Evolutionary conservation across 2,888 invertebrate species (phyloP).

Genomic region (Clanis bilineata): DNA sequence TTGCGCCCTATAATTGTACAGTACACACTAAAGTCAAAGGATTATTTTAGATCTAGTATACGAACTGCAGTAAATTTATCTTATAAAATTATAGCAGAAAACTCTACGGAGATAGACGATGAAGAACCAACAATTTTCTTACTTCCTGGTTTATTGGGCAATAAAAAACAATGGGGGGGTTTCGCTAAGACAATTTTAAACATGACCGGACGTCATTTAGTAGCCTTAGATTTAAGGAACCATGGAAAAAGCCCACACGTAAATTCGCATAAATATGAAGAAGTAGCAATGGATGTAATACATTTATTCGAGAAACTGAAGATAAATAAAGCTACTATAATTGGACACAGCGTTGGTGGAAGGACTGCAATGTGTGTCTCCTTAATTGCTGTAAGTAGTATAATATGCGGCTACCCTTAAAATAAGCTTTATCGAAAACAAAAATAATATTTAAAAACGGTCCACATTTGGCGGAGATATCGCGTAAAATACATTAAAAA

Average conservation of each 20-base stretch:
- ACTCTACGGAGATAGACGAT: constrained; percentile 34
- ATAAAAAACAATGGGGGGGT: constrained; percentile 93
- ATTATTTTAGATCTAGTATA: constrained; percentile 17
- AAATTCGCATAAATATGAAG: constrained; percentile 86
- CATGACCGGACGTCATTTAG: constrained; percentile 87
- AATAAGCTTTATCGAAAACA: too few relatives aligned
- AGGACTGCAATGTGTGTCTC: constrained; percentile 91
- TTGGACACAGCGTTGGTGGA: constrained; percentile 98
- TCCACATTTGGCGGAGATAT: too few relatives aligned
- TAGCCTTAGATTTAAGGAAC: constrained; percentile 94
- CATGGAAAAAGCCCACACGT: constrained; percentile 96
- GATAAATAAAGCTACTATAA: constrained; percentile 83
- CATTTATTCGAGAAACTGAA: constrained; percentile 82
- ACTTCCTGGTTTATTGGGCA: constrained; percentile 93
- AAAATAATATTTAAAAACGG: too few relatives aligned
- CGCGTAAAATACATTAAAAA: too few relatives aligned
- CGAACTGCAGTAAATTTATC: constrained; percentile 53
- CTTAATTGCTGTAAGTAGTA: constrained; percentile 82
- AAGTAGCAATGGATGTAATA: constrained; percentile 88
- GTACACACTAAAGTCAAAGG: neutral
- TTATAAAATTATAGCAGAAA: constrained; percentile 57
- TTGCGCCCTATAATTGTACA: neutral
- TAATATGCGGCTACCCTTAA: too few relatives aligned
- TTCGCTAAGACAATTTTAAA: constrained; percentile 87
- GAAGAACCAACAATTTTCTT: constrained; percentile 67